These are phyloP conservation scores for Amiota mariae DNA, from an alignment of 2,888 invertebrate species.

Conservation along the genomic window DNA sequence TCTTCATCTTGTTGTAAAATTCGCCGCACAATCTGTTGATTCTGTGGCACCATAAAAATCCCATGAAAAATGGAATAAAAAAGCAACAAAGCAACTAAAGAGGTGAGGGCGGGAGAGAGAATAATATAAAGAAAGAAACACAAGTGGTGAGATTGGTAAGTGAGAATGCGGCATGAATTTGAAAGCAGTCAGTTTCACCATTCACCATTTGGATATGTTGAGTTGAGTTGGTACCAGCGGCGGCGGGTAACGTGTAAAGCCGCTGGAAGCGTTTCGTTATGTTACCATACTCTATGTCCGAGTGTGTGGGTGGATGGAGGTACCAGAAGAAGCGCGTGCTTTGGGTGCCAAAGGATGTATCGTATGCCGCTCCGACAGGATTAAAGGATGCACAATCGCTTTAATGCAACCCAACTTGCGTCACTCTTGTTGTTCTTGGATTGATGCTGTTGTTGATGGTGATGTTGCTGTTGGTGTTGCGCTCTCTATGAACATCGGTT, in stretches of 20 bases:
- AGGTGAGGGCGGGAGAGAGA: constrained; percentile 15
- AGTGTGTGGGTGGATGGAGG: background rate
- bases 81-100: constrained; percentile 8
- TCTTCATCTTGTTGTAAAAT: constrained; percentile 69
- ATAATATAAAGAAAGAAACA: constrained; percentile 23
- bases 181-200: constrained; percentile 9
- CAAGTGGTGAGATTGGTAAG: constrained; percentile 5
- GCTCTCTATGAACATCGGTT: constrained; percentile 52
- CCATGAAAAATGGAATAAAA: constrained; percentile 63
- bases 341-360: constrained; percentile 39
- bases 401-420: constrained; percentile 19
- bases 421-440: constrained; percentile 42
- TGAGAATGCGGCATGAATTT: constrained; percentile 27
- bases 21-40: constrained; percentile 72
- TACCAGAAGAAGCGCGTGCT: constrained; percentile 28
- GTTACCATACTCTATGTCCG: constrained; percentile 27
- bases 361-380: constrained; percentile 44
- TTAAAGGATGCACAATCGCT: constrained; percentile 53
- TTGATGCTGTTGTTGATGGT: constrained; percentile 35
- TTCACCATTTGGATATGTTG: constrained; percentile 10
- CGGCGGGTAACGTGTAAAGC: background rate
- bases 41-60: constrained; percentile 70
- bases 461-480: constrained; percentile 47
- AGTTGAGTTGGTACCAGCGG: background rate
- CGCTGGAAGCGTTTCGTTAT: constrained; percentile 6